phyloP scores from a whole-genome alignment of 1,140 invertebrate genomes.

The Varroa destructor region DNA sequence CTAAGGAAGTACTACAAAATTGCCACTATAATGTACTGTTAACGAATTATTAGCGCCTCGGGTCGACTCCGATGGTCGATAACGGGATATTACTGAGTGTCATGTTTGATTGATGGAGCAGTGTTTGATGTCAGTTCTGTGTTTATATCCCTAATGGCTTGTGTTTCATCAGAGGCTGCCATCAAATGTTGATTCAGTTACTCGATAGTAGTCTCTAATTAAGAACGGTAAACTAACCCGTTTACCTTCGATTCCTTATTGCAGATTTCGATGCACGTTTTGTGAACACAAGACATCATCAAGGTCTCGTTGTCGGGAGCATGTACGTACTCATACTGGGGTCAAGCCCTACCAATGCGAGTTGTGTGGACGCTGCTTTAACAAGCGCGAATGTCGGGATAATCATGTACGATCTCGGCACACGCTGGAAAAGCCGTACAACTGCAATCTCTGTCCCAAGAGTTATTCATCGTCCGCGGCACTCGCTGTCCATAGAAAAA shows the following conservation, averaged over 20 bases:
- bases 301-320: constrained; percentile 31
- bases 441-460: constrained; percentile 22
- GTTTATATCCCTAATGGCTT: no score
- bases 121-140: no score
- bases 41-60: no score
- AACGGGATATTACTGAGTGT: no score
- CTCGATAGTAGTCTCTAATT: no score
- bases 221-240: no score
- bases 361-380: constrained; percentile 44
- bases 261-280: constrained; percentile 14
- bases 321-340: constrained; percentile 40
- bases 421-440: constrained; percentile 21
- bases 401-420: constrained; percentile 21
- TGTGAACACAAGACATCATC: constrained; percentile 25
- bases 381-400: constrained; percentile 37
- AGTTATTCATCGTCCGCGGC: constrained; percentile 14
- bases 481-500: constrained; percentile 19
- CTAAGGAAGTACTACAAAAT: no score
- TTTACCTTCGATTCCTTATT: not conserved
- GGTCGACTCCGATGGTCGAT: no score
- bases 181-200: no score
- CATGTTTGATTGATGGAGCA: no score
- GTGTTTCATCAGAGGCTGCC: no score
- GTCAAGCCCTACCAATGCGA: constrained; percentile 50
- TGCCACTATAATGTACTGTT: no score